Base-by-base conservation (phyloP, 37 sponge, comb jelly and placozoan genomes). In the Dysidea cf. avara region DNA sequence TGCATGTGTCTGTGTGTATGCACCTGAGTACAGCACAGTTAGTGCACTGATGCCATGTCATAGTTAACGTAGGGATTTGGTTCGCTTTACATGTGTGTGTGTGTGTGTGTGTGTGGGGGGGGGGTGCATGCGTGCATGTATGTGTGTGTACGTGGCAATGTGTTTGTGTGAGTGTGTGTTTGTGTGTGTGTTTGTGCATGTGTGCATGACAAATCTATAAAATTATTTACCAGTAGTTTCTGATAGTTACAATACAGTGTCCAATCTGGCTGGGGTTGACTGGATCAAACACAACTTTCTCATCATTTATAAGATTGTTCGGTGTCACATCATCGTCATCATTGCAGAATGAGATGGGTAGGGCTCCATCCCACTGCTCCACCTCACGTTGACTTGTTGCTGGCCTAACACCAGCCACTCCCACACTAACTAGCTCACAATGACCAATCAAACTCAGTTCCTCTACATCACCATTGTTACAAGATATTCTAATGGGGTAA, bases 401-500 rank as follows among this genome's bases (percentile, higher is more conserved):
- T 5, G 46, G 46, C 9, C 46, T 43, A 43, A 43, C 46, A 43
- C 7, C 46, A 43, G 46, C 46, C 46, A 43, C 46, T 12, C 46
- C 46, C 26, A 66, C 46, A 35, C 31, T 30, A 25, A 12, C 32
- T 12, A 63, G 7, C 13, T 32, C 37, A 35, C 14, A 17, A 47
- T 16, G 18, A 82, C 89, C 89, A 67, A 38, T 57, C 53, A 89
- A 0, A 16, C 60, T 89, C 38, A 74, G 60, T 2, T 66, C 24
- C 16, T 56, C 36, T 0, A 65, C 39, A 29, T 67, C 46, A 22
- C 85, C 83, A 69, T 89, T 89, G 60, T 83, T 75, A 83, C 90
- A 89, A 39, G 69, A 56, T 61, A 83, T 67, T 1, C 18, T 40
- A 55, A 89, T 40, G 14, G 71, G 53, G 13, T 69, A 52, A 1